Evolutionary conservation across 2,888 invertebrate genomes (phyloP).

Genomic region (Choristoneura rosaceana): DNA sequence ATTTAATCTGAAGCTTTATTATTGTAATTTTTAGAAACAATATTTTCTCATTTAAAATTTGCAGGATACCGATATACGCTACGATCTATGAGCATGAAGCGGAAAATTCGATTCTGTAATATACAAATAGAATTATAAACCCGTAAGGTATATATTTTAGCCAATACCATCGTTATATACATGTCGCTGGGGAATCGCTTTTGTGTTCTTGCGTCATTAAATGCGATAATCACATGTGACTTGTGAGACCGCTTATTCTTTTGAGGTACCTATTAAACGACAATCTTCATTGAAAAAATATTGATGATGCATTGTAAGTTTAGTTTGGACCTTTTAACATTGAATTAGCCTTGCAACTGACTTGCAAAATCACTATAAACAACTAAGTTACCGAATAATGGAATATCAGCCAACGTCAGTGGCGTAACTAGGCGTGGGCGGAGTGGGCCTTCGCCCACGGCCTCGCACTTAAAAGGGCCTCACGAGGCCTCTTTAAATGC

Average conservation of each 20-base stretch:
- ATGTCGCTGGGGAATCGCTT: slow-evolving; percentile 57
- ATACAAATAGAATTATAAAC: slow-evolving; percentile 21
- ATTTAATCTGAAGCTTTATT: background rate
- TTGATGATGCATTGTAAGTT: background rate
- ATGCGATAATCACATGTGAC: background rate
- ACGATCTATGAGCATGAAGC: slow-evolving; percentile 72
- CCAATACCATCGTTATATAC: slow-evolving; percentile 44
- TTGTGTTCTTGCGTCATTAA: slow-evolving; percentile 50
- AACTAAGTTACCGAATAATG: background rate
- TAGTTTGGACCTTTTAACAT: background rate
- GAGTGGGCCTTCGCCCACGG: no score
- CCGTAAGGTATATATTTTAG: slow-evolving; percentile 35
- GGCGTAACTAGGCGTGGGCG: no score
- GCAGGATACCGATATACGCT: slow-evolving; percentile 70
- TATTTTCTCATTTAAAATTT: slow-evolving; percentile 52
- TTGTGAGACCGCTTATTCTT: background rate
- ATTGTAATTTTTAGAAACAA: background rate
- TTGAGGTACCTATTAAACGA: background rate
- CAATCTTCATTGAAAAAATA: background rate
- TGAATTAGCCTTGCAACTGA: background rate
- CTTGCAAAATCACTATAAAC: background rate
- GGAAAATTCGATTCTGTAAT: slow-evolving; percentile 53
- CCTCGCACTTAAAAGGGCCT: no score
- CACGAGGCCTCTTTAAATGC: no score
- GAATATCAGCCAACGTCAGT: background rate